Conservation (phyloP, 2,797 vertebrate species). For the Peromyscus aztecus region DNA sequence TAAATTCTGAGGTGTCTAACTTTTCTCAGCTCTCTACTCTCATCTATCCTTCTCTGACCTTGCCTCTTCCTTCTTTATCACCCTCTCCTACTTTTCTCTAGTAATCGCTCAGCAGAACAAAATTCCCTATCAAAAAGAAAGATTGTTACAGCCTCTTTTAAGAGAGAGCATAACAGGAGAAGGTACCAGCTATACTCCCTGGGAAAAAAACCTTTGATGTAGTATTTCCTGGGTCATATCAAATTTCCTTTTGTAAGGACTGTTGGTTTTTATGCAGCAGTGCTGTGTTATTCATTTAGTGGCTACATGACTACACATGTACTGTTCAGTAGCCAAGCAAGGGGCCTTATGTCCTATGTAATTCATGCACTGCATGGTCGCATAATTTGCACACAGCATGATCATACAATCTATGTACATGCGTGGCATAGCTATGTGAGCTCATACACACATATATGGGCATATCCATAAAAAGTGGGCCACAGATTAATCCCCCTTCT, state of each 20-base stretch:
- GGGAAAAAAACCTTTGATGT: background rate
- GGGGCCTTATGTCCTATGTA: too few species aligned
- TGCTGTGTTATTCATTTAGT: too few species aligned
- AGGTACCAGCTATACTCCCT: background rate
- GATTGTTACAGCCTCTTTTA: background rate
- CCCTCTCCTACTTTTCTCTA: background rate
- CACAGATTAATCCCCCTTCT: too few species aligned
- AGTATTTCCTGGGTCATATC: background rate
- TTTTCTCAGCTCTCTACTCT: background rate
- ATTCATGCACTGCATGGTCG: too few species aligned
- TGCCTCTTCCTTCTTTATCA: background rate
- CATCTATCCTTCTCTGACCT: background rate
- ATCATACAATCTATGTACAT: too few species aligned
- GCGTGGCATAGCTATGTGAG: too few species aligned
- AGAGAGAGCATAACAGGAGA: background rate
- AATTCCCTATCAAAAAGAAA: background rate
- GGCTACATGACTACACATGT: too few species aligned
- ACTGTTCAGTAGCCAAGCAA: too few species aligned
- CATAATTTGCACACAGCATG: too few species aligned
- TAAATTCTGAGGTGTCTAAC: background rate
- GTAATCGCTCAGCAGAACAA: background rate
- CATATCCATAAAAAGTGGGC: too few species aligned
- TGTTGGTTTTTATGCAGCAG: too few species aligned
- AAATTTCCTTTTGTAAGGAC: background rate
- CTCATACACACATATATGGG: too few species aligned